Evolutionary conservation across 2,797 vertebrate species (phyloP).

Genomic region (Linurgus olivaceus): DNA sequence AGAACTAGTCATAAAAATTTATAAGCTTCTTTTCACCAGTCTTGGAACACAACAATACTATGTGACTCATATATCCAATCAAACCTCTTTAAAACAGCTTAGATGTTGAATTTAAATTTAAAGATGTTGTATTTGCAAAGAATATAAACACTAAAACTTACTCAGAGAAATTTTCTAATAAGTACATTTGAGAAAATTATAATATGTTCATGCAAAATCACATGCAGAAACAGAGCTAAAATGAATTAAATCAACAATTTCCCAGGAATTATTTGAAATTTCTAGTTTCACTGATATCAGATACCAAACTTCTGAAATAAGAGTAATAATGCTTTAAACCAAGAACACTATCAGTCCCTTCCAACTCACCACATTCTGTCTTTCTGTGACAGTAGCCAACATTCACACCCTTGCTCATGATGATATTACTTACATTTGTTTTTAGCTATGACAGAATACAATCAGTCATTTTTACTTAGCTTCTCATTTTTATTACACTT

Average conservation of each 20-base stretch:
- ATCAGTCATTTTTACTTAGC: neutral
- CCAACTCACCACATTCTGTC: neutral
- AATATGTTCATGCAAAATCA: conserved; percentile 1
- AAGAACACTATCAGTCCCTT: neutral
- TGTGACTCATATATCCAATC: conserved; percentile 24
- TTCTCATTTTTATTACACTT: conserved; percentile 23
- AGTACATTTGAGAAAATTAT: conserved; percentile 12
- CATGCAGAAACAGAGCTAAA: conserved; percentile 16
- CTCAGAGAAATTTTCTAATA: conserved; percentile 9
- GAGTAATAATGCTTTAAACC: neutral
- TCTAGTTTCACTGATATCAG: neutral
- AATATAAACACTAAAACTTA: neutral
- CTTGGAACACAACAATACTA: neutral
- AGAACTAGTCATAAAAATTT: neutral
- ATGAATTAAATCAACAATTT: neutral
- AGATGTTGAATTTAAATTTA: conserved; percentile 40
- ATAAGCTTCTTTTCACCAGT: neutral
- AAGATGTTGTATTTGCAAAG: conserved; percentile 27
- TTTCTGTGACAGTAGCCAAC: neutral
- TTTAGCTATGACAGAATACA: neutral
- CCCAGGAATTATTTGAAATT: neutral
- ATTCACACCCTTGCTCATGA: neutral
- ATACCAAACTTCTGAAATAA: neutral
- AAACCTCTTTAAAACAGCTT: conserved; percentile 18
- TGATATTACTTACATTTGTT: neutral